phyloP scores from a whole-genome alignment of 2,797 vertebrate species.

The Chaunax sp. region DNA sequence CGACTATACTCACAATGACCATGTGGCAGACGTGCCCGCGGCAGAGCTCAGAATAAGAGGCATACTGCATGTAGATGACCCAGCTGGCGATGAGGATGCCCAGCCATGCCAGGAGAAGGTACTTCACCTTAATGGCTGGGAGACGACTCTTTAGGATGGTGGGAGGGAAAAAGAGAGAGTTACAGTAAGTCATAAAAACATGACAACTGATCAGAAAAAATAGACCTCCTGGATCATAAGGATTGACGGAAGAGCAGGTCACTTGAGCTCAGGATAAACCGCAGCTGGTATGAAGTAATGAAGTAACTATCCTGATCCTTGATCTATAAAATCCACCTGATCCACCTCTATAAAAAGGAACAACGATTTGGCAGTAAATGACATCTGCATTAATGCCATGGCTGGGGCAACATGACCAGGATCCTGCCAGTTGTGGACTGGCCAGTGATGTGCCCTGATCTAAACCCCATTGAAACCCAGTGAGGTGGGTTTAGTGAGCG shows the following conservation, averaged over 20 bases:
- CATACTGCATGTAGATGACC: conserved; percentile 95
- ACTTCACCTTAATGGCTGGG: conserved; percentile 94
- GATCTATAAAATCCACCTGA: too few species aligned
- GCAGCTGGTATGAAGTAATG: background rate
- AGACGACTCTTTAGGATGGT: conserved; percentile 85
- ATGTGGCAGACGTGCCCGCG: conserved; percentile 92
- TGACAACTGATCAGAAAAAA: background rate
- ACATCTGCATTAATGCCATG: too few species aligned
- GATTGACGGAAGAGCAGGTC: conserved; percentile 1
- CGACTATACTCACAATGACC: conserved; percentile 90
- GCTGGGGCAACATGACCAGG: too few species aligned
- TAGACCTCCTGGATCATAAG: too few species aligned
- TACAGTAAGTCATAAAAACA: background rate
- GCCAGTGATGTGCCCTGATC: too few species aligned
- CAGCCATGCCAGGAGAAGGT: conserved; percentile 93
- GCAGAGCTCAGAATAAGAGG: conserved; percentile 94
- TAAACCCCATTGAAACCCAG: too few species aligned
- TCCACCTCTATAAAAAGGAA: too few species aligned
- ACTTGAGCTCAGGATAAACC: background rate
- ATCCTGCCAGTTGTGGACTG: too few species aligned
- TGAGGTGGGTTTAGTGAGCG: too few species aligned
- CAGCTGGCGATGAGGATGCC: conserved; percentile 93
- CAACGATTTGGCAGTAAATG: too few species aligned
- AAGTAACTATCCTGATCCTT: background rate
- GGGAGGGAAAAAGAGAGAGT: conserved; percentile 18